Percentiles rank a stretch among this genome's conserved stretches.
phyloP scores from a whole-genome alignment of 2,113 vertebrate genomes.

The Silurus meridionalis region DNA sequence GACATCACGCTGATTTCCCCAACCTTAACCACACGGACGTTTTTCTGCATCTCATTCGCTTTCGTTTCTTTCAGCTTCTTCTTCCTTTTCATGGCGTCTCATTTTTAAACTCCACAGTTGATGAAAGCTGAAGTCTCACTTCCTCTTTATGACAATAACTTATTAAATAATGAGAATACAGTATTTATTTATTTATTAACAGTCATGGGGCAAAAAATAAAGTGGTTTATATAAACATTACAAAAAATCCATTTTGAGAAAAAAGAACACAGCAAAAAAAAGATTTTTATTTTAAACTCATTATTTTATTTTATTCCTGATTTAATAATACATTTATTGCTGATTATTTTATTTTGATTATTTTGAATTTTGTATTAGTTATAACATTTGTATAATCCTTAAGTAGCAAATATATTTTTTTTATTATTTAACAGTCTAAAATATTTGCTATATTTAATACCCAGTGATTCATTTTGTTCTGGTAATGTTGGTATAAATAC shows the following conservation, averaged over 20 bases:
- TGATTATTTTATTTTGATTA: background rate
- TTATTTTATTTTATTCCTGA: background rate
- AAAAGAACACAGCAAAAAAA: too few relatives aligned
- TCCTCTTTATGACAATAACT: background rate
- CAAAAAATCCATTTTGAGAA: too few relatives aligned
- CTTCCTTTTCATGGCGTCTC: background rate
- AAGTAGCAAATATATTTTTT: too few relatives aligned
- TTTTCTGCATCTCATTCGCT: background rate
- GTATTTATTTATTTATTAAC: background rate
- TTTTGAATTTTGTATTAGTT: background rate
- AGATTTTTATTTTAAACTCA: too few relatives aligned
- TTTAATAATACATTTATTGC: background rate
- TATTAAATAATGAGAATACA: background rate
- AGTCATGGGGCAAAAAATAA: background rate
- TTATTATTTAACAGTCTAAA: background rate
- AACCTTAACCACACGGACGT: conserved; percentile 3
- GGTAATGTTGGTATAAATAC: background rate
- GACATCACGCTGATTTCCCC: conserved; percentile 9
- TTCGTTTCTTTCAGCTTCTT: background rate
- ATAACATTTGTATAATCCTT: background rate
- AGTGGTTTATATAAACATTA: background rate
- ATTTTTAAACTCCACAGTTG: background rate
- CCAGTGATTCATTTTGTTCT: background rate
- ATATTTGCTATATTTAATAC: background rate
- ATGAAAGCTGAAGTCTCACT: background rate